These are phyloP conservation scores for Teleogryllus occipitalis DNA, from an alignment of 1,140 invertebrate genomes.

Conservation along the genomic window DNA sequence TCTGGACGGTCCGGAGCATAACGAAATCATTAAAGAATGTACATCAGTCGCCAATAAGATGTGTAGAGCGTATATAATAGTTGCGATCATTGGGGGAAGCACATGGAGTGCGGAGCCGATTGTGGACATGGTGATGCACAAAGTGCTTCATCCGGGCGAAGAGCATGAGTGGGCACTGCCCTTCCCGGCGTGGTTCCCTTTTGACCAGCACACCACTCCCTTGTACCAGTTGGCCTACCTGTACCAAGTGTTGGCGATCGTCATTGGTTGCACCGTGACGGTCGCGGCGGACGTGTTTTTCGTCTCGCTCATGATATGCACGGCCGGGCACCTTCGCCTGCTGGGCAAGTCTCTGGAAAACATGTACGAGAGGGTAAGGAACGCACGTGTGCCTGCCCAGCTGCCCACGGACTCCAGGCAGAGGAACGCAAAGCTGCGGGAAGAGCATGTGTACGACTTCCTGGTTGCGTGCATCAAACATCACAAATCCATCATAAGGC, in stretches of 20 bases:
- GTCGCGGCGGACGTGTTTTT: neutral
- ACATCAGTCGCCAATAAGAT: neutral
- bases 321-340: neutral
- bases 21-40: neutral
- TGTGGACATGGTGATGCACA: neutral
- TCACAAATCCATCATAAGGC: neutral
- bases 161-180: neutral
- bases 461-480: neutral
- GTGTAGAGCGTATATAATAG: neutral
- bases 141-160: neutral
- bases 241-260: neutral
- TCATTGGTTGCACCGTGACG: neutral
- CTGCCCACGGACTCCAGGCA: no score
- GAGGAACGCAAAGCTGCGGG: no score
- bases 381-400: neutral
- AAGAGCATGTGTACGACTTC: neutral
- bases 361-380: neutral
- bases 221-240: neutral
- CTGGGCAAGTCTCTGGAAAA: neutral
- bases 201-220: neutral
- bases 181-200: neutral
- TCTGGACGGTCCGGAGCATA: neutral
- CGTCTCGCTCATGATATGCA: neutral
- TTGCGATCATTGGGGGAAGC: neutral
- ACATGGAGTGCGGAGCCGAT: neutral